Conservation (phyloP, 2,797 vertebrate species). For the Anniella stebbinsi region DNA sequence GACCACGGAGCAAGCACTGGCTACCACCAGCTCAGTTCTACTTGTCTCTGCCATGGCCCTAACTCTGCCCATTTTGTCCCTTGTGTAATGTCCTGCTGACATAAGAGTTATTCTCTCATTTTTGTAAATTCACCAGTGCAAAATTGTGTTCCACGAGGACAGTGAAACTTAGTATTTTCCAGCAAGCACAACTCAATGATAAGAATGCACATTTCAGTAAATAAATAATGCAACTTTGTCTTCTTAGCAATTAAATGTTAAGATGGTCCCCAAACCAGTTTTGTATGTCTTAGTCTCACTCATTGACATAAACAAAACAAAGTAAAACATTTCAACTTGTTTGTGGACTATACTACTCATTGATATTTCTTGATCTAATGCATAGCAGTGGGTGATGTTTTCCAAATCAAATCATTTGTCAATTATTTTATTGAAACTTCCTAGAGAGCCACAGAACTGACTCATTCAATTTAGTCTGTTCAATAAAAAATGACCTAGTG, state of each 20-base stretch:
- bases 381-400: constrained; percentile 7
- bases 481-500: constrained; percentile 57
- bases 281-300: not conserved
- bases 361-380: constrained; percentile 26
- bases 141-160: not conserved
- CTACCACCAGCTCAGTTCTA: not conserved
- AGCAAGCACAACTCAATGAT: not conserved
- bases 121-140: not conserved
- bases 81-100: not conserved
- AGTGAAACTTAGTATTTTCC: not conserved
- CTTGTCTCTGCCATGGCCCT: not conserved
- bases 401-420: constrained; percentile 23
- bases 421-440: constrained; percentile 58
- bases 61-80: not conserved
- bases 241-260: not conserved
- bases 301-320: not conserved
- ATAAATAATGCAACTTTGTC: not conserved
- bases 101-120: not conserved
- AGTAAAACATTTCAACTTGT: not conserved
- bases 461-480: constrained; percentile 52
- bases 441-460: constrained; percentile 53
- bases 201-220: not conserved
- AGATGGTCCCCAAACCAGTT: not conserved
- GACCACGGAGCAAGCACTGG: not conserved
- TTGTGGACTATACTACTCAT: not conserved